These are phyloP conservation scores for Tanytarsus gracilentus DNA, from an alignment of 2,888 invertebrate species.

Conservation along the genomic window DNA sequence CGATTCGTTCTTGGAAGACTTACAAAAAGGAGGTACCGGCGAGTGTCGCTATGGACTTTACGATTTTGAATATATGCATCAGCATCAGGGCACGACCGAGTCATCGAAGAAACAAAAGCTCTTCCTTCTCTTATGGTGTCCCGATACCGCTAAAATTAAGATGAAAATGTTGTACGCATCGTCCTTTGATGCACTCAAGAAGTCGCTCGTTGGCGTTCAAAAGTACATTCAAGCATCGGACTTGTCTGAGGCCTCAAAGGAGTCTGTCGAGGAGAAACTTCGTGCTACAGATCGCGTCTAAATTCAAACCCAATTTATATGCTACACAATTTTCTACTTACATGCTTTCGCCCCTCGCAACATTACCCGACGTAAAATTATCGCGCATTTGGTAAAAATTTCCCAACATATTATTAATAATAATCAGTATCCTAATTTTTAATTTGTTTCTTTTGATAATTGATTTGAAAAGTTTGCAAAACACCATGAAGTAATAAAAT, in stretches of 20 bases:
- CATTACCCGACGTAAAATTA: no score
- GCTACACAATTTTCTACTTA: no score
- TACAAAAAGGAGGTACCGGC: constrained; percentile 58
- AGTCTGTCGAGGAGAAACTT: constrained; percentile 62
- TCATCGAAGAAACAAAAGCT: constrained; percentile 69
- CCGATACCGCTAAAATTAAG: constrained; percentile 59
- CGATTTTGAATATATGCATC: constrained; percentile 73
- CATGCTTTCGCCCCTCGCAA: no score
- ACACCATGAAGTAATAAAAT: no score
- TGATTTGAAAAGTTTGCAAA: no score
- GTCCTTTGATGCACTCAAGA: constrained; percentile 73
- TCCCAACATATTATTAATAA: no score
- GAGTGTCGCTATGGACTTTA: constrained; percentile 62
- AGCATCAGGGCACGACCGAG: constrained; percentile 67
- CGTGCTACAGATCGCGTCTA: constrained; percentile 54
- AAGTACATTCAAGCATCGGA: constrained; percentile 72
- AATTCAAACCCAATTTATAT: no score
- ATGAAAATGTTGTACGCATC: constrained; percentile 50
- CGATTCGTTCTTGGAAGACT: constrained; percentile 63
- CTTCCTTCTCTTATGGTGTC: constrained; percentile 74
- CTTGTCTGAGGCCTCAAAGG: constrained; percentile 60
- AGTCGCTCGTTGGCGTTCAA: constrained; percentile 66
- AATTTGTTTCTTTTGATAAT: no score
- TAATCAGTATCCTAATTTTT: no score
- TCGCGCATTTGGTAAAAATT: no score